These are phyloP conservation scores for Carduelis carduelis DNA, from an alignment of 2,797 vertebrate species.

Conservation along the genomic window DNA sequence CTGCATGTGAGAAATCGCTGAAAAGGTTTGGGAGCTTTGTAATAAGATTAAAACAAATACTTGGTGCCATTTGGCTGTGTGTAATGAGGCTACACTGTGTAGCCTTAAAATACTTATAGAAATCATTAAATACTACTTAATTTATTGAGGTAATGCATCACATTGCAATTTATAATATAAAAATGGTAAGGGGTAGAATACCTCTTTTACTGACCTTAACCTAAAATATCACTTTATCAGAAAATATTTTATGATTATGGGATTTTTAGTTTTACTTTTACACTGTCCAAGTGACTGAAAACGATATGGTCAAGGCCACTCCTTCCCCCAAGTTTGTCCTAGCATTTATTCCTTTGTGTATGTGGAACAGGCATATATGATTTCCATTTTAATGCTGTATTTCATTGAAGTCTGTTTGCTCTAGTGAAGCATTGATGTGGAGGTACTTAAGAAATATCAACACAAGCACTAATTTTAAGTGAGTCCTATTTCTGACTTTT, in stretches of 20 bases:
- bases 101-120: not conserved
- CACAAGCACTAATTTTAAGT: not conserved
- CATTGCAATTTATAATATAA: not conserved
- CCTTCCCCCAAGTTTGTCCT: not conserved
- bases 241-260: not conserved
- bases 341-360: not conserved
- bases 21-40: no score
- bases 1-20: no score
- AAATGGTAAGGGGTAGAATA: not conserved
- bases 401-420: not conserved
- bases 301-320: accelerated
- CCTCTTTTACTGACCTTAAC: not conserved
- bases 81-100: not conserved
- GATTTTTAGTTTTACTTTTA: not conserved
- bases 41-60: not conserved
- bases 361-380: not conserved
- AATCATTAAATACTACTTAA: not conserved
- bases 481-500: not conserved
- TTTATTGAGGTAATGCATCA: not conserved
- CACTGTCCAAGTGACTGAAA: not conserved
- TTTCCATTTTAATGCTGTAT: not conserved
- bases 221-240: not conserved
- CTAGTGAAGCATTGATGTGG: not conserved
- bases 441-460: not conserved
- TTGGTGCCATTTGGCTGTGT: not conserved